Percentiles rank a stretch among this genome's conserved stretches.
phyloP scores from a whole-genome alignment of 2,797 vertebrate genomes.

The Microctenopoma steveboyesi region DNA sequence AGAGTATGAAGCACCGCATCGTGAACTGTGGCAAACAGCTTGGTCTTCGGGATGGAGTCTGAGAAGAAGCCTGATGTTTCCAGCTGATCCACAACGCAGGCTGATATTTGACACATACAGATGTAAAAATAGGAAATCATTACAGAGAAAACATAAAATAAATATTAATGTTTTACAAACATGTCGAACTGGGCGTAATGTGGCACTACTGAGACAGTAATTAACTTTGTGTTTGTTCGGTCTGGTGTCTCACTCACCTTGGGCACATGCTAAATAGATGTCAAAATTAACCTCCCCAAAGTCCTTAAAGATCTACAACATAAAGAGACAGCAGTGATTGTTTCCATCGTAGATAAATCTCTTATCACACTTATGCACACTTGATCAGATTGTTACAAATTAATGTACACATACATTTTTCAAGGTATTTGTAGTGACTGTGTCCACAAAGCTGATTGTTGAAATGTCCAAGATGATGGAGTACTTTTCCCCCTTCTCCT shows the following conservation, averaged over 20 bases:
- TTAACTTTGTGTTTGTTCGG: conserved; percentile 39
- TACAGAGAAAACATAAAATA: background rate
- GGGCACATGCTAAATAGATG: conserved; percentile 86
- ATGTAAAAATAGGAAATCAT: background rate
- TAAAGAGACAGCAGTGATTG: background rate
- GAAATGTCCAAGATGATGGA: conserved; percentile 89
- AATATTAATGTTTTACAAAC: conserved; percentile 29
- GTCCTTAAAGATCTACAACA: conserved; percentile 89
- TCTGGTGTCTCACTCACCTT: conserved; percentile 80
- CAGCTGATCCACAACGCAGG: conserved; percentile 85
- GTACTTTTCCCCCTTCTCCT: conserved; percentile 69
- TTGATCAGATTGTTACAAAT: background rate
- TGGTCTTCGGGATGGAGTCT: conserved; percentile 83
- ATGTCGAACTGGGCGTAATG: conserved; percentile 5
- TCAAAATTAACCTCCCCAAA: conserved; percentile 89
- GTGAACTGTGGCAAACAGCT: conserved; percentile 87
- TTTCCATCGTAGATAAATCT: background rate
- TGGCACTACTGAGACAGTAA: conserved; percentile 31
- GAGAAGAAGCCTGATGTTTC: conserved; percentile 88
- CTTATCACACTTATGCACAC: no score
- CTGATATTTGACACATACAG: conserved; percentile 69
- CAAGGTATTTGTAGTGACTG: conserved; percentile 74
- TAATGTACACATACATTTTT: conserved; percentile 69
- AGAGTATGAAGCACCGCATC: conserved; percentile 84
- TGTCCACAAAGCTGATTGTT: conserved; percentile 86